phyloP scores from a whole-genome alignment of 1,140 invertebrate genomes.

The Drosophila sulfurigaster region DNA sequence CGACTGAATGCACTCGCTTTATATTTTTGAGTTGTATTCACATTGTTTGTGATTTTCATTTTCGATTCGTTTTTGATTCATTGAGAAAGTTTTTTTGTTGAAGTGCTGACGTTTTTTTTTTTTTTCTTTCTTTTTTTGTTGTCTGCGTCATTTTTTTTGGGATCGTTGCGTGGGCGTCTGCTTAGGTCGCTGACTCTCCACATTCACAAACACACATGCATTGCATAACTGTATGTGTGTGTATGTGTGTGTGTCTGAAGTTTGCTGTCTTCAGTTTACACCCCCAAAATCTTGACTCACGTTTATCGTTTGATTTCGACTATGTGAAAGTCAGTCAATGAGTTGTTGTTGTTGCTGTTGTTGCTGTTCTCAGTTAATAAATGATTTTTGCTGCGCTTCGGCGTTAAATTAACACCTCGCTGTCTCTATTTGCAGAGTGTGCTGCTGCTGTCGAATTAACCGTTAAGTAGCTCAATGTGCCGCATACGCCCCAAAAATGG shows the following conservation, averaged over 20 bases:
- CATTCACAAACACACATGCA: slow-evolving; percentile 21
- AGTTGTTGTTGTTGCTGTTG: slow-evolving; percentile 14
- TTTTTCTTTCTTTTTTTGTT: slow-evolving; percentile 28
- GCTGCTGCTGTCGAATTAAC: slow-evolving; percentile 39
- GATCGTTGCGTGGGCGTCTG: slow-evolving; percentile 49
- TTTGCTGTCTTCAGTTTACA: slow-evolving; percentile 14
- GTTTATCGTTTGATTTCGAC: not conserved
- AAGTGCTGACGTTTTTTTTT: not conserved
- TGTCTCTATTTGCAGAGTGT: slow-evolving; percentile 55
- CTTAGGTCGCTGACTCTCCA: slow-evolving; percentile 64
- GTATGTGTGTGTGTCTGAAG: slow-evolving; percentile 13
- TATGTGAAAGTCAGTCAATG: slow-evolving; percentile 58
- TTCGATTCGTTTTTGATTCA: no score
- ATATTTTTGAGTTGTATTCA: not conserved
- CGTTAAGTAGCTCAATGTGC: slow-evolving; percentile 72
- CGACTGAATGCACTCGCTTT: slow-evolving; percentile 17
- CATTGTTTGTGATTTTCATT: no score
- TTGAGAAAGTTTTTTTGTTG: no score
- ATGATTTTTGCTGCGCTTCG: slow-evolving; percentile 36
- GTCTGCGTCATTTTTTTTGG: slow-evolving; percentile 56
- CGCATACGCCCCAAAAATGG: slow-evolving; percentile 38
- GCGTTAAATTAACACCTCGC: slow-evolving; percentile 67
- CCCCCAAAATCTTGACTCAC: slow-evolving; percentile 20
- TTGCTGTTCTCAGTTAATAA: slow-evolving; percentile 27
- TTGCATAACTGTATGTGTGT: slow-evolving; percentile 59